Conservation (phyloP, 2,888 invertebrate genomes). For the Melanophora roralis region DNA sequence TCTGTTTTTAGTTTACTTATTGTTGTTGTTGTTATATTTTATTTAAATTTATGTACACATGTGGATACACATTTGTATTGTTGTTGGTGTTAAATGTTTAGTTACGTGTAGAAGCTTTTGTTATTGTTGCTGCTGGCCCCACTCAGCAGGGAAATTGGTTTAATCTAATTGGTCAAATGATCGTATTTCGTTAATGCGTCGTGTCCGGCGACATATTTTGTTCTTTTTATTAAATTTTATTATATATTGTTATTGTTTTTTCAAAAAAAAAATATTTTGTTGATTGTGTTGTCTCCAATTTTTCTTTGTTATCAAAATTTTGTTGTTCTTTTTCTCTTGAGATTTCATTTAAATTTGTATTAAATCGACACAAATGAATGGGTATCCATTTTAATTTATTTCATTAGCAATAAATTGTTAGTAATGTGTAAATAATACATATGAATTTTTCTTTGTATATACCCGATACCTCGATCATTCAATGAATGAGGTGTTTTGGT, state of each 20-base stretch:
- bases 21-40: background rate
- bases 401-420: background rate
- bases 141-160: constrained; percentile 71
- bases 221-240: background rate
- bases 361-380: background rate
- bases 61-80: background rate
- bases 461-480: background rate
- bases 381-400: background rate
- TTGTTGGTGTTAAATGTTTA: no score
- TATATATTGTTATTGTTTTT: background rate
- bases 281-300: background rate
- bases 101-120: background rate
- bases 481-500: background rate
- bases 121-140: constrained; percentile 62
- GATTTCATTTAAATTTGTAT: background rate
- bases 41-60: background rate
- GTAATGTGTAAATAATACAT: background rate
- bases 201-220: constrained; percentile 42
- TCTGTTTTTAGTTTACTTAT: background rate
- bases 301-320: constrained; percentile 19
- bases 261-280: background rate
- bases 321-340: constrained; percentile 6
- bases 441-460: background rate
- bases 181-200: constrained; percentile 65
- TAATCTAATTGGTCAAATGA: constrained; percentile 73